Evolutionary conservation across 2,113 vertebrate species (phyloP), one percentile per base, ranked within the genome.

Genomic region (Typhlomys cinereus): DNA sequence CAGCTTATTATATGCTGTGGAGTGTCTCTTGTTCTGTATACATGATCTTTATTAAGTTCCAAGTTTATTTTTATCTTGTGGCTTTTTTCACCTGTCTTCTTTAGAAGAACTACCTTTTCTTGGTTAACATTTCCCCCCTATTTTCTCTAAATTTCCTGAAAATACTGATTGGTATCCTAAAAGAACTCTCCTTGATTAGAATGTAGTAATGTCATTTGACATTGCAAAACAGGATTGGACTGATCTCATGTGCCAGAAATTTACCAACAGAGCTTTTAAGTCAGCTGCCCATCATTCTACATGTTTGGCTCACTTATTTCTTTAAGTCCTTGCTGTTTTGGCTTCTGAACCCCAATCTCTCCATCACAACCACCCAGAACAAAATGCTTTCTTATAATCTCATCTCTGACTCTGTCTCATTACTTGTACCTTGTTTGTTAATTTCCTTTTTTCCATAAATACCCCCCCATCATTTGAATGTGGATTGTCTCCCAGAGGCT

Each of bases 41-140:
- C n/a, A n/a, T 91, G 64, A 46, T 17, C 89, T 93, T 92, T 89
- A 46, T 86, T 91, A 71, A 88, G 39, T 75, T 67, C 6, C 44
- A 71, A 76, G 62, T 89, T 90, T 39, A 89, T 92, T 91, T 91
- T 54, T 54, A 91, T 75, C 61, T 71, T n/a, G 39, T n/a, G 67
- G 61, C 59, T 54, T 74, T 85, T 94, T 93, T 86, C 39, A 76
- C 50, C 39, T 52, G 62, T 41, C 31, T 13, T 95, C 73, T 57
- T 62, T 82, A 79, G 78, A 44, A 95, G 27, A 36, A 71, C 44
- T 71, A 39, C 52, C 29, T 90, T 39, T 31, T 52, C 48, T 82
- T 69, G 75, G 50, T 27, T 44, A 88, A 76, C 1, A n/a, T 76
- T 69, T 41, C 52, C 41, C 50, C n/a, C 79, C 73, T 50, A 52